phyloP scores from a whole-genome alignment of 2,888 invertebrate genomes.

The Thymelicus acteon region DNA sequence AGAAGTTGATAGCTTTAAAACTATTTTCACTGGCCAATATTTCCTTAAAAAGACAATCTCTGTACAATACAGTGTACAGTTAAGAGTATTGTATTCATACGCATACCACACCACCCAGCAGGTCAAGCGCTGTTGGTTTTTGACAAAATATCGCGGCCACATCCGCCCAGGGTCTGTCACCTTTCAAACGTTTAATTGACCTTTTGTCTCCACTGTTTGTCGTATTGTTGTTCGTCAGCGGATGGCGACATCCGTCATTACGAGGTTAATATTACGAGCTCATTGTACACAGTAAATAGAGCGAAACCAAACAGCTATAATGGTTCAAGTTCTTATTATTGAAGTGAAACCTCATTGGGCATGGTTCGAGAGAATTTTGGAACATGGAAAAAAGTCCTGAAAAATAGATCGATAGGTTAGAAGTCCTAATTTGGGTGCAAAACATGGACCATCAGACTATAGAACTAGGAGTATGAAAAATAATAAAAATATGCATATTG shows the following conservation, averaged over 20 bases:
- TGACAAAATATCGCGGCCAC: neutral
- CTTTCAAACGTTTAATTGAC: constrained; percentile 15
- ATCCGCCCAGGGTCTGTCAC: constrained; percentile 11
- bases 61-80: no score
- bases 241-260: constrained; percentile 70
- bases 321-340: neutral
- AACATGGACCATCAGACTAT: no score
- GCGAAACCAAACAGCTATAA: constrained; percentile 48
- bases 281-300: constrained; percentile 65
- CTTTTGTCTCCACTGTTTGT: constrained; percentile 3
- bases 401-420: no score
- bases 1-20: no score
- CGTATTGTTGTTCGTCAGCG: constrained; percentile 51
- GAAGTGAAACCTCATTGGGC: neutral
- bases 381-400: no score
- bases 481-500: no score
- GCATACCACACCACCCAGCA: neutral
- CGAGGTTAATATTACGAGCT: constrained; percentile 50
- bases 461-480: no score
- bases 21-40: no score
- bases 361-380: neutral
- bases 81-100: no score
- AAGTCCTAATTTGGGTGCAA: no score
- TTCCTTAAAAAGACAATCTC: no score
- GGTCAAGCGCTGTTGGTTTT: neutral